Conservation (phyloP, 2,113 vertebrate species). For the Mirza zaza region DNA sequence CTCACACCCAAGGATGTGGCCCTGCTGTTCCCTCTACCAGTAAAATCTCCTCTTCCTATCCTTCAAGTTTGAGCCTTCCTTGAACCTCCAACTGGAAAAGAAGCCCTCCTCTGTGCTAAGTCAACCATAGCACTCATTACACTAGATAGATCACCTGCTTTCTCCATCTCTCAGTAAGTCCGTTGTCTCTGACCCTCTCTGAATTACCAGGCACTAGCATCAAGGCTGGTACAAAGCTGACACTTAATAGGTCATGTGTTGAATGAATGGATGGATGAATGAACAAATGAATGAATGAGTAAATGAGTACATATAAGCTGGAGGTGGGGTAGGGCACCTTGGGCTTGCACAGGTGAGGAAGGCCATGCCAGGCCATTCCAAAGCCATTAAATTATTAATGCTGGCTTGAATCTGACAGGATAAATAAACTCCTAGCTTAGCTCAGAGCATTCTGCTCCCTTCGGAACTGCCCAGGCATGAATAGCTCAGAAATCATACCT, state of each 20-base stretch:
- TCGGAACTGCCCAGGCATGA: not conserved
- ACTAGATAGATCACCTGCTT: not conserved
- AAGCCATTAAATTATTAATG: not conserved
- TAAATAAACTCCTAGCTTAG: not conserved
- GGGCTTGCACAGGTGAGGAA: not conserved
- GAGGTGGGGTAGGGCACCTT: too few relatives aligned
- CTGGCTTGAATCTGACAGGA: not conserved
- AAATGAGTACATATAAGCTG: not conserved
- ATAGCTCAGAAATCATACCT: not conserved
- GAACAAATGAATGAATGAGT: not conserved
- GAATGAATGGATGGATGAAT: not conserved
- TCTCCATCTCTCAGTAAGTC: not conserved
- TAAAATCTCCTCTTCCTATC: not conserved
- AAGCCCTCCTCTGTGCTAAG: not conserved
- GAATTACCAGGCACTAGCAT: not conserved
- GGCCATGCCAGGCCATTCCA: not conserved
- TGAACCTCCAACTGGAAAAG: not conserved
- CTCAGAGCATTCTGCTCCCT: not conserved
- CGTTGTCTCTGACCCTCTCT: not conserved
- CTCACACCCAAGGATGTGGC: not conserved
- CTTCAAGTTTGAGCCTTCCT: not conserved
- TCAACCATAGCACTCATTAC: fast-evolving
- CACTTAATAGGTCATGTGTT: too few relatives aligned
- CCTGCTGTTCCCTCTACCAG: not conserved
- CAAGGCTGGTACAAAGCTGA: not conserved